Evolutionary conservation across 1,140 invertebrate species (phyloP), one percentile per base, ranked within the genome.

Genomic region (Mercenaria mercenaria): DNA sequence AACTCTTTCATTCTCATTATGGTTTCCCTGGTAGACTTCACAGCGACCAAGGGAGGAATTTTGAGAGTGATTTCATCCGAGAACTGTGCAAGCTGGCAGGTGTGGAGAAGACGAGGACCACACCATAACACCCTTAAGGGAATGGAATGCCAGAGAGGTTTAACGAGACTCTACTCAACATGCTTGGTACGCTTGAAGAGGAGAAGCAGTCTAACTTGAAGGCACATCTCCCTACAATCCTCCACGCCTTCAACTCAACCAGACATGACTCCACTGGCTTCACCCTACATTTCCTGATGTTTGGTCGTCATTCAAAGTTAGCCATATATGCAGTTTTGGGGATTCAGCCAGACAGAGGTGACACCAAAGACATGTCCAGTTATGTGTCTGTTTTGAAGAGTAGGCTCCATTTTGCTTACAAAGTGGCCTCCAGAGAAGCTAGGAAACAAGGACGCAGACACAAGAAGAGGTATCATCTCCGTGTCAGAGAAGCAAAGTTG

Each of bases 111-210:
- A 47, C 64, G 8, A 32, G 88, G n/a, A 92, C 91, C 4, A 92
- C 91, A 41, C 76, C 91, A 6, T 94, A 91, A 32, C 91, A 92
- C 74, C 91, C 90, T 0, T 64, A 90, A 87, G 76, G 89, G 10
- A 90, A 92, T 64, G 88, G 76, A 41, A 56, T 56, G n/a, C n/a
- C n/a, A 6, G 92, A 93, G 69, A 26, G 93, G 26, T 91, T 92
- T 8, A 90, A 90, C 29, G n/a, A 56, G 13, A 91, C 82, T 26
- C 56, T 93, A 6, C 26, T 79, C 18, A 88, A 89, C 3, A 89
- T 91, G 82, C 79, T 94, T 32, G 79, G 87, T 10, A 74, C 92
- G 92, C 96, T 93, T 23, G 76, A 67, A 3, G 50, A 85, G 32
- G 32, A 84, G 20, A 15, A 91, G 52, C 91, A 93, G 80, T 0